A percentile compares a stretch with the other conserved stretches of the same genome.
These are phyloP conservation scores for Apolygus lucorum DNA, from an alignment of 1,140 invertebrate genomes.

Conservation along the genomic window DNA sequence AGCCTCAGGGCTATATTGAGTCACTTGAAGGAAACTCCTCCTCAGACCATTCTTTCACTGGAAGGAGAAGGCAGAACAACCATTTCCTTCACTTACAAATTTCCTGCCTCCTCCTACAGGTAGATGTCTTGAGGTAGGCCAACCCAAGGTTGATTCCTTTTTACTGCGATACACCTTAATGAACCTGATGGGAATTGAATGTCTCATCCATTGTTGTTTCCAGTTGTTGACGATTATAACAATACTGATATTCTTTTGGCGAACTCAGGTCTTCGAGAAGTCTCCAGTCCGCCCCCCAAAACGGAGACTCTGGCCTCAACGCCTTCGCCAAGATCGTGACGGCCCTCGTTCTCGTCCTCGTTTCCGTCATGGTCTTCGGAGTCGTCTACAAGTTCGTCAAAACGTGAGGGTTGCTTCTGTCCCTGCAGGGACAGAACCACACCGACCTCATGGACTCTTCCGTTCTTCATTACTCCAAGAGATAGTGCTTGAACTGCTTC, in stretches of 20 bases:
- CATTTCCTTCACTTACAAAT: too few relatives aligned
- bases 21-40: too few relatives aligned
- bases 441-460: not conserved
- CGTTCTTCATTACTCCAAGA: not conserved
- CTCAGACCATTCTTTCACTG: too few relatives aligned
- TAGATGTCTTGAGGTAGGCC: too few relatives aligned
- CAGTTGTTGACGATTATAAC: too few relatives aligned
- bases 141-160: too few relatives aligned
- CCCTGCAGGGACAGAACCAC: constrained; percentile 36
- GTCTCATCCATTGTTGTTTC: too few relatives aligned
- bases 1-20: too few relatives aligned
- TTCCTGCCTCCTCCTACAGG: too few relatives aligned
- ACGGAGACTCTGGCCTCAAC: constrained; percentile 39
- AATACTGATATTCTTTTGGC: constrained; percentile 41
- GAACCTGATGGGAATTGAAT: too few relatives aligned
- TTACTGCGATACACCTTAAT: too few relatives aligned
- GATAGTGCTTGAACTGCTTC: not conserved
- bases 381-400: constrained; percentile 66
- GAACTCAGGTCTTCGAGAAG: not conserved
- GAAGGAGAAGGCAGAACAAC: too few relatives aligned
- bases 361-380: constrained; percentile 62
- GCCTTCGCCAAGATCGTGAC: constrained; percentile 44
- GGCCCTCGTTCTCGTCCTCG: constrained; percentile 56
- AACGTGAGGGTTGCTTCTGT: constrained; percentile 65
- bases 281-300: not conserved